A percentile compares a stretch with the other conserved stretches of the same genome.
phyloP scores from a whole-genome alignment of 2,797 vertebrate species.

The Mormyrus hasselquistii region DNA sequence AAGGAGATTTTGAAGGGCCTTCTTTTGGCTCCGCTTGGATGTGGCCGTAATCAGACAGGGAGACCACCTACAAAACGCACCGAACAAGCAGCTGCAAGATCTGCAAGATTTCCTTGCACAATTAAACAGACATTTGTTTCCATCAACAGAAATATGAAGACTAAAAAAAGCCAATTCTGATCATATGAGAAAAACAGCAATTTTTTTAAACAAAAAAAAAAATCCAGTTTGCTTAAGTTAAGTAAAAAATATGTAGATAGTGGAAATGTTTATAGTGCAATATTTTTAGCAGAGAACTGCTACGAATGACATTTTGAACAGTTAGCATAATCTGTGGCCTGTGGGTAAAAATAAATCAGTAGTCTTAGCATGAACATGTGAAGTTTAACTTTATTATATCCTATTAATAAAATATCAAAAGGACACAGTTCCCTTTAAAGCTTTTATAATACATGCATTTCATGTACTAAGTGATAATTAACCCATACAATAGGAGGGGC shows the following conservation, averaged over 20 bases:
- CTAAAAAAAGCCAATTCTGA: not conserved
- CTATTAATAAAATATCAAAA: not conserved
- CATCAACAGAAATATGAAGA: not conserved
- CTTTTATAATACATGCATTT: not conserved
- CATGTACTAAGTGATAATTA: not conserved
- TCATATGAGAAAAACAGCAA: not conserved
- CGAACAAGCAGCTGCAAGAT: not conserved
- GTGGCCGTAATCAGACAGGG: constrained; percentile 82
- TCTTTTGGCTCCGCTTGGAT: constrained; percentile 82
- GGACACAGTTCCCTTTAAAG: not conserved
- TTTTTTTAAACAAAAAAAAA: not conserved
- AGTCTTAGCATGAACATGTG: not conserved
- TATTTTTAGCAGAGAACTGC: not conserved
- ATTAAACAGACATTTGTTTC: not conserved
- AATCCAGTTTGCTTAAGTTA: not conserved
- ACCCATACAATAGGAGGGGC: constrained; percentile 80
- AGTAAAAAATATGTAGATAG: not conserved
- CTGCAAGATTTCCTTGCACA: not conserved
- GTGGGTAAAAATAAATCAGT: not conserved
- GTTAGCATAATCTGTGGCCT: not conserved
- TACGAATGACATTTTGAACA: not conserved
- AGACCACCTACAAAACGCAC: constrained; percentile 67
- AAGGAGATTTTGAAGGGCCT: constrained; percentile 77
- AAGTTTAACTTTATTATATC: not conserved
- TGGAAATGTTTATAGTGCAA: not conserved